phyloP scores from a whole-genome alignment of 2,888 invertebrate species.

The Lasioglossum leucozonium region DNA sequence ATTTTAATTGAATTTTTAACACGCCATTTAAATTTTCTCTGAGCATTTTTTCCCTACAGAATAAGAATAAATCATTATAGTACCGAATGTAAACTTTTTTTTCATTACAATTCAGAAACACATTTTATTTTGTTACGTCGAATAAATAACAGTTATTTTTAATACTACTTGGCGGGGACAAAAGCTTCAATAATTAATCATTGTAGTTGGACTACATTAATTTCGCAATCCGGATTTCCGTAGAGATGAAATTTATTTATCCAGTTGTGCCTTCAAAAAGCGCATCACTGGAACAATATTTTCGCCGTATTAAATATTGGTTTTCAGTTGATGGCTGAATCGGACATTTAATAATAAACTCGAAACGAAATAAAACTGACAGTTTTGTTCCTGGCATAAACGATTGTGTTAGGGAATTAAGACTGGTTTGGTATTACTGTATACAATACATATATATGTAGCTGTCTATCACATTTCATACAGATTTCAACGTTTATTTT shows the following conservation, averaged over 20 bases:
- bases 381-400: not conserved
- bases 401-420: not conserved
- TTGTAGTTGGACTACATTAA: not conserved
- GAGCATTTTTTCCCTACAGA: not conserved
- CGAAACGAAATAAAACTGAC: not conserved
- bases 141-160: not conserved
- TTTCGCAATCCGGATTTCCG: not conserved
- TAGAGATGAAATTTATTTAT: constrained; percentile 1
- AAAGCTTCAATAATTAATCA: not conserved
- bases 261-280: not conserved
- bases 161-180: not conserved
- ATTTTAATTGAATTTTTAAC: no score
- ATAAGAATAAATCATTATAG: not conserved
- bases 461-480: not conserved
- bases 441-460: no score
- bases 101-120: not conserved
- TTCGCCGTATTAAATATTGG: not conserved
- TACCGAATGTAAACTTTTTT: no score
- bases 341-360: not conserved
- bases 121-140: not conserved
- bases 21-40: no score
- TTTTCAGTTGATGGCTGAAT: not conserved
- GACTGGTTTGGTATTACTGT: no score
- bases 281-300: not conserved
- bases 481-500: not conserved